Conservation (phyloP, 2,888 invertebrate genomes). For the Xylota segnis region DNA sequence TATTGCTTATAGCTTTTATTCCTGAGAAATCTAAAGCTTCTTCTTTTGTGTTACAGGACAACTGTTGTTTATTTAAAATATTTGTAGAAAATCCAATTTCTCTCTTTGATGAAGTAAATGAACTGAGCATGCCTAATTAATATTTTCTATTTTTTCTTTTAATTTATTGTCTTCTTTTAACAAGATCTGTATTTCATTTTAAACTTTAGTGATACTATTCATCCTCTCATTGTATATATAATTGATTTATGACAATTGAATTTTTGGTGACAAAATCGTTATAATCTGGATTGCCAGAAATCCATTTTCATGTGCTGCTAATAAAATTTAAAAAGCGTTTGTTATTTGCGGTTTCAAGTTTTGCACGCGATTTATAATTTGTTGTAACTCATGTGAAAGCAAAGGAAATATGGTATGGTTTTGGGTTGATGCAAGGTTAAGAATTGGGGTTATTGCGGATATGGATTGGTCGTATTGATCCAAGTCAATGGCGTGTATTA, state of each 20-base stretch:
- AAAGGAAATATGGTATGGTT: neutral
- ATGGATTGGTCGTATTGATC: neutral
- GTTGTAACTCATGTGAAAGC: neutral
- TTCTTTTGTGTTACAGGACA: slow-evolving; percentile 33
- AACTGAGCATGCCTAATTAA: slow-evolving; percentile 32
- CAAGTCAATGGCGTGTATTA: neutral
- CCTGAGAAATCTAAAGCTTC: slow-evolving; percentile 49
- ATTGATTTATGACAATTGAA: neutral
- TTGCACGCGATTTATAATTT: neutral
- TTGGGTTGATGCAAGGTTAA: neutral
- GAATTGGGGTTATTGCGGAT: neutral
- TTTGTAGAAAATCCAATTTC: neutral
- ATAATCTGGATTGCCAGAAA: too few relatives aligned
- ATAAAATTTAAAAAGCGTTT: neutral
- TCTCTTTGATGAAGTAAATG: slow-evolving; percentile 36
- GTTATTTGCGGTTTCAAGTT: neutral
- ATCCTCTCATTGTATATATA: slow-evolving; percentile 7
- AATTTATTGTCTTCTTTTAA: neutral
- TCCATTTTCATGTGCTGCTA: too few relatives aligned
- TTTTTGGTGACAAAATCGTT: neutral
- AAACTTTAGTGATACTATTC: slow-evolving; percentile 12
- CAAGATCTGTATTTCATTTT: neutral
- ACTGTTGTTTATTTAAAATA: slow-evolving; percentile 36
- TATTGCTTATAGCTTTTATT: slow-evolving; percentile 34
- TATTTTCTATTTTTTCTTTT: slow-evolving; percentile 39